Evolutionary conservation across 35 echinoderm and acorn worm species (phyloP), one percentile per base, ranked within the genome.

Genomic region (Stichopus chloronotus): DNA sequence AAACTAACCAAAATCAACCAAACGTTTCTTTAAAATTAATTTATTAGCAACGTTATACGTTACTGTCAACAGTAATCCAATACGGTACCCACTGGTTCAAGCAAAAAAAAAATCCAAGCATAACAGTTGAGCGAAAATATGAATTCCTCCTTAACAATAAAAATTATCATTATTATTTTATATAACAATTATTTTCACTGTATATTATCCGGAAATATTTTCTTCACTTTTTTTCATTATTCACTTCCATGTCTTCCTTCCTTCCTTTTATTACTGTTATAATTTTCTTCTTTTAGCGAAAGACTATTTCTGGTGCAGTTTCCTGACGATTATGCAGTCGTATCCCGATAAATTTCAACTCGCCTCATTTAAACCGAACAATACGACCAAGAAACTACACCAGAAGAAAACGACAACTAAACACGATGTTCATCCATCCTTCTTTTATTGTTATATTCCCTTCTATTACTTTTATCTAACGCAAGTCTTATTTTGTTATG

Each of bases 401-500:
- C 69, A 19, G 4, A n/a, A 65, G 8, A 65, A 65, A 65, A 43
- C 30, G 30, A 43, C 30, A 43, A 43, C 30, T 43, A 43, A 43
- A 43, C 30, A 43, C 30, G 1, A 43, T 43, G 30, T 43, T 1
- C 30, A 43, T 43, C 30, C 30, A 43, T 43, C 30, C 30, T 43
- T 43, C 30, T 61, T 61, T 61, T 14, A 9, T 54, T 55, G 79
- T 17, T 43, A 43, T 43, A 1, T 43, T 43, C 30, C 3, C 30
- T 43, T 43, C 30, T 43, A 43, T 43, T 43, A 80, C n/a, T 80
- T 43, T 25, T 80, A 80, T 54, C 79, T 52, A 55, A 16, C 52
- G 53, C 79, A 82, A 52, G 79, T 53, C 30, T 43, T 43, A 43
- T 58, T 85, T 85, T 85, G 82, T 85, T 58, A 85, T 85, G 57